Base-by-base conservation (phyloP, 2,888 invertebrate genomes). In the Malthinus flaveolus region DNA sequence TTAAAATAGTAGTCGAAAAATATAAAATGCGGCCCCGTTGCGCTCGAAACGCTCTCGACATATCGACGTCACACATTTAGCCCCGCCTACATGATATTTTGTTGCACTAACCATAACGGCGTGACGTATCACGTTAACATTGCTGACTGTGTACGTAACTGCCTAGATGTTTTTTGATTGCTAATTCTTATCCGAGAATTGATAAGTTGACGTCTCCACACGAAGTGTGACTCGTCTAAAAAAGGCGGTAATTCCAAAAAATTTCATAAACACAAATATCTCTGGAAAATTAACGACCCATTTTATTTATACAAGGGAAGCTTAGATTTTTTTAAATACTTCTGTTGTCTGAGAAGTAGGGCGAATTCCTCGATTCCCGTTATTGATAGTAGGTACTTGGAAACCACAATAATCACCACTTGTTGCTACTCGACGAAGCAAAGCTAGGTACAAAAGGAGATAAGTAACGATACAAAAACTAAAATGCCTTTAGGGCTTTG, bases 41-140 rank as follows among this genome's bases (percentile, higher is more conserved):
- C 49, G 56, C 62, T 61, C 42, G 50, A 51, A 60, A 59, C 60
- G 60, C 62, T 60, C n/a, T 62, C 66, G 51, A 60, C 56, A 56
- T 53, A 62, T 62, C 63, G 66, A 66, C 66, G 66, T 66, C 66
- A 66, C 61, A 48, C 56, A 49, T 12, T 52, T 46, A 39, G 61
- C 66, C 55, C 62, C 66, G 60, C 65, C 66, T 50, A 58, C 64
- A 49, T n/a, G 53, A 56, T 59, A 55, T 59, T 56, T 59, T 59
- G 62, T 63, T 65, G 63, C 64, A 63, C 61, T 59, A 61, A 62
- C 62, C 62, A 59, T 65, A 63, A 66, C 58, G 62, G 63, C 66
- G 57, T 66, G 66, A 66, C 66, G 63, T 63, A 63, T 66, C 64
- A 62, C 54, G 61, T 58, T 64, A 61, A 53, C 58, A 56, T 61